These are phyloP conservation scores for Molothrus aeneus DNA, from an alignment of 2,797 vertebrate species.

Conservation along the genomic window DNA sequence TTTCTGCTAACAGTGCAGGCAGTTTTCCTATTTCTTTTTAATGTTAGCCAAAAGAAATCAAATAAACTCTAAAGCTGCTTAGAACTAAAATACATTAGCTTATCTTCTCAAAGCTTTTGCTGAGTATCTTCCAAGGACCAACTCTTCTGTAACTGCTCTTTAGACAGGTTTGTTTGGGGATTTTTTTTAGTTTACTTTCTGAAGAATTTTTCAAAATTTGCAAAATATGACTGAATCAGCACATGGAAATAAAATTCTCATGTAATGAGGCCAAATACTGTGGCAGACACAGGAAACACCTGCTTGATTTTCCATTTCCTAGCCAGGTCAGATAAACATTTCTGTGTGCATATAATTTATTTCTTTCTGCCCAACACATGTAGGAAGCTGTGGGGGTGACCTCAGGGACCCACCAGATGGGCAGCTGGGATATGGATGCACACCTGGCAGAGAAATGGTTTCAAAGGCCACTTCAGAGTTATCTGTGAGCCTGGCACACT, in stretches of 20 bases:
- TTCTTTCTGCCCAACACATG: neutral
- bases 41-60: slow-evolving; percentile 38
- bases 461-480: slow-evolving; percentile 27
- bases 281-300: slow-evolving; percentile 2
- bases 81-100: slow-evolving; percentile 42
- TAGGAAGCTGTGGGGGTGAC: slow-evolving; percentile 19
- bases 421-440: neutral
- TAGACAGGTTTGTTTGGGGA: neutral
- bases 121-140: slow-evolving; percentile 11
- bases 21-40: slow-evolving; percentile 40
- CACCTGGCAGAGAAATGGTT: neutral
- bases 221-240: neutral
- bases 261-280: neutral
- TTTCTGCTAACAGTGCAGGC: slow-evolving; percentile 56
- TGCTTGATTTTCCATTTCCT: neutral
- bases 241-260: neutral
- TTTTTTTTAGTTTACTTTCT: neutral
- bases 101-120: slow-evolving; percentile 47
- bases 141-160: slow-evolving; percentile 4
- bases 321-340: neutral
- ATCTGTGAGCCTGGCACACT: neutral
- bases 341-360: neutral
- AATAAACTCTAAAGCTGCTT: slow-evolving; percentile 56
- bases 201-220: neutral
- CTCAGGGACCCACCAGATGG: neutral